Percentiles rank a stretch among this genome's conserved stretches.
These are phyloP conservation scores for Chionomys nivalis DNA, from an alignment of 2,113 vertebrate species.

Conservation along the genomic window DNA sequence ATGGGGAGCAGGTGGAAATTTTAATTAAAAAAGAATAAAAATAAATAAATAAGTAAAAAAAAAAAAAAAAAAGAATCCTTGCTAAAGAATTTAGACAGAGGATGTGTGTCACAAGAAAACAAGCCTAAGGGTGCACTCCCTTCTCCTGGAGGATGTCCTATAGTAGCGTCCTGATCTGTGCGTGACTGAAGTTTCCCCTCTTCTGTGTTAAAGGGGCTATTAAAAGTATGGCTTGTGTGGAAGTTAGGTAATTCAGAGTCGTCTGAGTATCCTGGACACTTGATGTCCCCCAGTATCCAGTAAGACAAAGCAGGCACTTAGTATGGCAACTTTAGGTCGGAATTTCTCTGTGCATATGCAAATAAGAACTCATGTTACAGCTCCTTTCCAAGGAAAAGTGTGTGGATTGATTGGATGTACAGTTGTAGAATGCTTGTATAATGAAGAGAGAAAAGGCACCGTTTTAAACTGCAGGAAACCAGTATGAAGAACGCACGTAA, in stretches of 20 bases:
- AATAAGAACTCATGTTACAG: background rate
- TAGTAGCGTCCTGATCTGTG: constrained; percentile 47
- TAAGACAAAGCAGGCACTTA: constrained; percentile 49
- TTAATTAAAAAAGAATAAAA: too few species aligned
- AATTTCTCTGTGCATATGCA: background rate
- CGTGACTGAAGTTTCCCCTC: constrained; percentile 35
- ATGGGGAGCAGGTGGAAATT: too few species aligned
- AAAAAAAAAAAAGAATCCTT: constrained; percentile 29
- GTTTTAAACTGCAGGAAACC: background rate
- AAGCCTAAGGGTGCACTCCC: background rate
- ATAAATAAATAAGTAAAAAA: too few species aligned
- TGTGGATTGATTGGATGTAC: background rate
- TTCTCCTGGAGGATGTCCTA: constrained; percentile 37
- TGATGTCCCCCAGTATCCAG: background rate
- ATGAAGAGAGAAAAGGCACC: background rate
- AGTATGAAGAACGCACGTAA: background rate
- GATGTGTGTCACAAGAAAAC: constrained; percentile 18
- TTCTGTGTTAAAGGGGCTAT: constrained; percentile 66
- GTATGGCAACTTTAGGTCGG: background rate
- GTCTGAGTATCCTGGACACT: background rate
- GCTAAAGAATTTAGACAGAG: constrained; percentile 38
- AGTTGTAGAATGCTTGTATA: background rate
- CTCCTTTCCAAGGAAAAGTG: background rate
- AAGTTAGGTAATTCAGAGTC: constrained; percentile 1
- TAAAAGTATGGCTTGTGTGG: constrained; percentile 68